These are phyloP conservation scores for Carpatolechia fugitivella DNA, from an alignment of 2,888 invertebrate genomes.

Conservation along the genomic window DNA sequence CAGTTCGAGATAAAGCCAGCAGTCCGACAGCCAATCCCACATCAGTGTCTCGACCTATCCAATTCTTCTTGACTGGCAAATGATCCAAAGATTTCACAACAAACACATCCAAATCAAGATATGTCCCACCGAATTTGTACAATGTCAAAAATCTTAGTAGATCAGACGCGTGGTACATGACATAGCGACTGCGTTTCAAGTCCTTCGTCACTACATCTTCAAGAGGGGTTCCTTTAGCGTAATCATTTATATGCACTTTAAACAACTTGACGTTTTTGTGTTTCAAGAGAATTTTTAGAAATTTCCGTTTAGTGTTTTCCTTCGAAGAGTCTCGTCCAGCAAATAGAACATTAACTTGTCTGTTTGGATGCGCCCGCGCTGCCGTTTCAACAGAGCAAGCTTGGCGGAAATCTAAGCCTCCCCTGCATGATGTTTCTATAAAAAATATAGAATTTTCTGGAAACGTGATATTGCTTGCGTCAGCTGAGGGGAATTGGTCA, in stretches of 20 bases:
- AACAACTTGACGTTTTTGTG: not conserved
- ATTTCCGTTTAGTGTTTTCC: not conserved
- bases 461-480: not conserved
- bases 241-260: not conserved
- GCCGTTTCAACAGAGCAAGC: not conserved
- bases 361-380: not conserved
- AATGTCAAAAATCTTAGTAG: not conserved
- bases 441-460: slow-evolving; percentile 4
- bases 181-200: not conserved
- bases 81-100: not conserved
- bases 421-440: not conserved
- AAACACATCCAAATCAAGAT: slow-evolving; percentile 2
- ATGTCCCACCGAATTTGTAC: slow-evolving; percentile 6
- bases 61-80: not conserved
- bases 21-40: not conserved
- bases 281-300: not conserved
- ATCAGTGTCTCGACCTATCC: not conserved
- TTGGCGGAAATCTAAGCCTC: not conserved
- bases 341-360: not conserved
- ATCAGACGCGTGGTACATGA: not conserved
- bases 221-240: not conserved
- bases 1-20: not conserved
- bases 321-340: not conserved
- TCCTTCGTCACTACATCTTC: not conserved
- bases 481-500: not conserved